Percentiles rank a stretch among this genome's conserved stretches.
Evolutionary conservation across 1,140 invertebrate species (phyloP).

Genomic region (Coelopa frigida): DNA sequence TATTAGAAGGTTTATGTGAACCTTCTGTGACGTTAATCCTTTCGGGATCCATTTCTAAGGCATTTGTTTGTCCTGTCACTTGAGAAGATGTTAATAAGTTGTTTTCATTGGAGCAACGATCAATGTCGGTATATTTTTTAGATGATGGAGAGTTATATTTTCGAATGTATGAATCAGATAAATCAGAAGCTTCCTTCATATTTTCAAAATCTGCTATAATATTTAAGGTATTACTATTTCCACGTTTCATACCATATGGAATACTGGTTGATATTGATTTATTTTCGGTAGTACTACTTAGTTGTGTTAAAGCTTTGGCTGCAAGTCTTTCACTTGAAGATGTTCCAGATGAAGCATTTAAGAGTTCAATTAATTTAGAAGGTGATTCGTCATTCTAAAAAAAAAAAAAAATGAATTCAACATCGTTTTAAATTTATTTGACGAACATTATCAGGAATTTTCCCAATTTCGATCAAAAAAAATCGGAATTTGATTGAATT

Average conservation of each 20-base stretch:
- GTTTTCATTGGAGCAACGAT: background rate
- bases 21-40: background rate
- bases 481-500: too few species aligned
- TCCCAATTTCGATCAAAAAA: too few species aligned
- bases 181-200: background rate
- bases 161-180: background rate
- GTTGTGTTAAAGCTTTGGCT: conserved; percentile 40
- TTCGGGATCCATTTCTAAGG: background rate
- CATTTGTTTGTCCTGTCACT: background rate
- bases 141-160: conserved; percentile 4
- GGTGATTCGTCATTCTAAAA: too few species aligned
- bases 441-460: too few species aligned
- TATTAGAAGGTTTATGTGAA: background rate
- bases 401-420: too few species aligned
- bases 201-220: conserved; percentile 1
- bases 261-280: background rate
- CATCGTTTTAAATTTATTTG: too few species aligned
- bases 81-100: background rate
- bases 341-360: conserved; percentile 17
- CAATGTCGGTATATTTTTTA: background rate
- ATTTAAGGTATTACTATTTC: conserved; percentile 6
- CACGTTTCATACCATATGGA: too few species aligned
- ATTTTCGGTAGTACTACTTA: conserved; percentile 37
- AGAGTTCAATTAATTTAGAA: too few species aligned
- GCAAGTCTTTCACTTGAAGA: conserved; percentile 41